These are phyloP conservation scores for Caenorhabditis doughertyi DNA, from an alignment of 2,888 invertebrate species.

Conservation along the genomic window DNA sequence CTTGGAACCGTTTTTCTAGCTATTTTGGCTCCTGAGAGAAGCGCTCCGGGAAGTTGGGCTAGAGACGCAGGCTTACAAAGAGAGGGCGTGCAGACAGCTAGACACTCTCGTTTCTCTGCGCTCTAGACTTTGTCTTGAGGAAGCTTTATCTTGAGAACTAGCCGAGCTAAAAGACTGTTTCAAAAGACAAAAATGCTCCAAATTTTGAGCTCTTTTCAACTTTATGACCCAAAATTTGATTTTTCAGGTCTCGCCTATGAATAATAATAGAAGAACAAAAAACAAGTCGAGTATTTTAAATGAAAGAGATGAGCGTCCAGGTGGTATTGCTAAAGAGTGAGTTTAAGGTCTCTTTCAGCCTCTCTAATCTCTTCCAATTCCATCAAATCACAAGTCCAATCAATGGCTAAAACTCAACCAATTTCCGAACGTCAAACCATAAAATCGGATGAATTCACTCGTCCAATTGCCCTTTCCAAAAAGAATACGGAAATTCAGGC, in stretches of 20 bases:
- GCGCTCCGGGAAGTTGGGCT: no score
- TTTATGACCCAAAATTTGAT: not conserved
- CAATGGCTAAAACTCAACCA: slow-evolving; percentile 49
- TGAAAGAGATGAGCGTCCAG: slow-evolving; percentile 49
- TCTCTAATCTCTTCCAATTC: not conserved
- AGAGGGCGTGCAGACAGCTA: no score
- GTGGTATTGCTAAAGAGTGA: slow-evolving; percentile 19
- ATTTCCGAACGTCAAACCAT: slow-evolving; percentile 24
- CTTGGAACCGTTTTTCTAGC: no score
- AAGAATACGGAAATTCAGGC: slow-evolving; percentile 40
- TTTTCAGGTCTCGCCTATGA: slow-evolving; percentile 45
- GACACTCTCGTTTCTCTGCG: no score
- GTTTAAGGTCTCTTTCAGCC: not conserved
- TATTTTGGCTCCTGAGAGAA: no score
- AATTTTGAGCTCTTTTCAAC: no score
- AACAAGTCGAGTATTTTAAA: slow-evolving; percentile 42
- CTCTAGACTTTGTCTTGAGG: no score
- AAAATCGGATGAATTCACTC: not conserved
- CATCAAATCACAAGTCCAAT: slow-evolving; percentile 10
- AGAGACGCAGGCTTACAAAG: no score
- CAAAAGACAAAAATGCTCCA: no score
- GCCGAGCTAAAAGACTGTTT: no score
- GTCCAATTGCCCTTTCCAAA: slow-evolving; percentile 16
- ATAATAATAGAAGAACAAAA: slow-evolving; percentile 29
- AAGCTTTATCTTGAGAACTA: no score